Base-by-base conservation (phyloP, 2,797 vertebrate genomes). In the Mormyrops attenuatus region DNA sequence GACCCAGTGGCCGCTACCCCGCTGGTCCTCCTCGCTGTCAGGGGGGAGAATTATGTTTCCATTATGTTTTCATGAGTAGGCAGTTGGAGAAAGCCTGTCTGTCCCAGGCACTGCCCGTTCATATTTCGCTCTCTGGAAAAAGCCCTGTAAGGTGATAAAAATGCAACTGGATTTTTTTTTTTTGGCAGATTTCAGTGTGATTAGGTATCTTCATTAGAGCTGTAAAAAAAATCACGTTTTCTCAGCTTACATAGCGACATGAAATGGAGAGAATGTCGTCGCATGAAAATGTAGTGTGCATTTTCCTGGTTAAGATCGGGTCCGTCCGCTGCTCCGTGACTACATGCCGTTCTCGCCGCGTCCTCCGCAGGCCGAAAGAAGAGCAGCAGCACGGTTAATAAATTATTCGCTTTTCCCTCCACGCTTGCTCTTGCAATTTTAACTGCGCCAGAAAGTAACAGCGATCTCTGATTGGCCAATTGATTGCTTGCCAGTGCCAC, bases 61-160 rank as follows among this genome's bases (percentile, higher is more conserved):
- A 87, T 87, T 87, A 87, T 34, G 7, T 34, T 60, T 87, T 87
- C 53, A 87, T 87, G 86, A 87, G 86, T 7, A 87, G 52, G 26
- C 30, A n/a, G 50, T 57, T 57, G 52, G 53, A 87, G 53, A 41
- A 57, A 87, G 53, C 52, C 53, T 87, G 85, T 57, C 86, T 87
- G 86, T 85, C 22, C 15, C 82, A 63, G 15, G 53, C 86, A 3
- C 52, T 52, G 17, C 38, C 53, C 17, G 15, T 30, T 87, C 20
- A 15, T 57, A 34, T 87, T 87, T 55, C 85, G 20, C 13, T 17
- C 86, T 87, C 30, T 55, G 53, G 50, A 38, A 53, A 57, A 57
- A 60, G 34, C 49, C 22, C 15, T 49, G 38, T 87, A 57, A 57
- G 85, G 50, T 52, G 49, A 30, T 52, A 52, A 85, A 85, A 50